Percentiles rank a stretch among this genome's conserved stretches.
Conservation (phyloP, 2,888 invertebrate genomes). For the Drosophila buzzatii region DNA sequence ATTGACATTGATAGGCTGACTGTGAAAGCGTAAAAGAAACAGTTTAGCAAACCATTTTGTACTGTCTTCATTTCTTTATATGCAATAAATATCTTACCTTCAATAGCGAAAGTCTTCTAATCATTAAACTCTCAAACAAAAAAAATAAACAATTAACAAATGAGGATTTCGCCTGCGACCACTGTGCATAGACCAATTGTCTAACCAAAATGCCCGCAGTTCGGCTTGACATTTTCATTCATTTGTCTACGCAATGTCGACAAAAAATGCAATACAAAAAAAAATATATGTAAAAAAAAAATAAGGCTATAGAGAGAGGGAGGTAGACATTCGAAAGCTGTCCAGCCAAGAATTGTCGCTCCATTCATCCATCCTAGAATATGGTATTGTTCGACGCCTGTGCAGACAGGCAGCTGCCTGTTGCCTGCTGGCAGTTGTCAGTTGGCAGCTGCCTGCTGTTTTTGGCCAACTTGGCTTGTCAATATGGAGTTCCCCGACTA, state of each 20-base stretch:
- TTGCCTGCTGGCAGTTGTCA: slow-evolving; percentile 41
- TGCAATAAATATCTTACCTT: slow-evolving; percentile 1
- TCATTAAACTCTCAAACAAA: background rate
- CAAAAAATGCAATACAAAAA: slow-evolving; percentile 29
- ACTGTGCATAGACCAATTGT: slow-evolving; percentile 19
- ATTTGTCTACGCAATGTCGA: slow-evolving; percentile 73
- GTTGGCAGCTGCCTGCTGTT: slow-evolving; percentile 65
- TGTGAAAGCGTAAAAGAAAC: too few relatives aligned
- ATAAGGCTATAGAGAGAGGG: background rate
- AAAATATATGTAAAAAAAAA: slow-evolving; percentile 25
- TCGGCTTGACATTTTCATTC: slow-evolving; percentile 79
- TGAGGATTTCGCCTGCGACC: background rate
- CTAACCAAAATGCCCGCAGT: slow-evolving; percentile 43
- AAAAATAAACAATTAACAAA: background rate
- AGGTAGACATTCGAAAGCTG: slow-evolving; percentile 42
- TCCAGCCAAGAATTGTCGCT: slow-evolving; percentile 60
- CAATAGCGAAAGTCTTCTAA: background rate
- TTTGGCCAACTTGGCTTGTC: slow-evolving; percentile 73
- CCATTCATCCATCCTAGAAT: slow-evolving; percentile 52
- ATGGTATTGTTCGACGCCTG: slow-evolving; percentile 58
- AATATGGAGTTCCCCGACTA: slow-evolving; percentile 45
- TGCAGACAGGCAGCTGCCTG: slow-evolving; percentile 65
- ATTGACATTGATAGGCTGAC: too few relatives aligned
- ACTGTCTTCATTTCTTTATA: too few relatives aligned
- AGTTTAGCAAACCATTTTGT: too few relatives aligned